These are phyloP conservation scores for Micromussa lordhowensis DNA, from an alignment of 92 coral and sea anemone species.

Conservation along the genomic window DNA sequence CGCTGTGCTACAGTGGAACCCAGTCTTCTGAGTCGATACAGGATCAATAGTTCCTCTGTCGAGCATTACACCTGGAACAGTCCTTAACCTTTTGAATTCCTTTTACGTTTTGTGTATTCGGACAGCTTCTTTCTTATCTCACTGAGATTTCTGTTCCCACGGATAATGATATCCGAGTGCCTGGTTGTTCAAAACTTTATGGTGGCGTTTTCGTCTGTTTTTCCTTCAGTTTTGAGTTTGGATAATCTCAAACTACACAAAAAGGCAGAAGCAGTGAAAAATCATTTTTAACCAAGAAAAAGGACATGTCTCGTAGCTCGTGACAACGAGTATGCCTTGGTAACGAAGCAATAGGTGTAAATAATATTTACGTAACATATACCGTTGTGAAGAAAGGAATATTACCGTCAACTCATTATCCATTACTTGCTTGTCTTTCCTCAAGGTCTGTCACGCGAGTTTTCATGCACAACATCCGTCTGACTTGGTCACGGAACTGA, in stretches of 20 bases:
- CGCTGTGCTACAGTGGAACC: slow-evolving; percentile 16
- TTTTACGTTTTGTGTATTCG: neutral
- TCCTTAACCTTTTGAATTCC: neutral
- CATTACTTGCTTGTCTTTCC: neutral
- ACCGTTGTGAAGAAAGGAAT: neutral
- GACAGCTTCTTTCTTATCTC: neutral
- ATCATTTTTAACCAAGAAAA: too few species aligned
- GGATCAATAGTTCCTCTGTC: neutral
- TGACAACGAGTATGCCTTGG: too few species aligned
- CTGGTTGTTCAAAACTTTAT: too few species aligned
- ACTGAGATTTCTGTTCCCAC: too few species aligned
- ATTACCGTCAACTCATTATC: neutral
- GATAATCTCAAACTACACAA: too few species aligned
- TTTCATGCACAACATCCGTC: slow-evolving; percentile 68
- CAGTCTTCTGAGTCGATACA: slow-evolving; percentile 30
- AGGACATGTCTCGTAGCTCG: neutral
- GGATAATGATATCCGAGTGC: too few species aligned
- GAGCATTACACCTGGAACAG: neutral
- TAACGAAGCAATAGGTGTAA: neutral
- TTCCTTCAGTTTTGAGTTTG: too few species aligned
- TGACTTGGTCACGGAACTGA: slow-evolving; percentile 77
- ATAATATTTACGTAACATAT: neutral
- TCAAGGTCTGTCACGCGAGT: slow-evolving; percentile 15
- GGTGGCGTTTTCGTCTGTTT: too few species aligned
- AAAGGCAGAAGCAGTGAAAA: too few species aligned